phyloP scores from a whole-genome alignment of 1,140 invertebrate genomes.

The Mercenaria mercenaria region DNA sequence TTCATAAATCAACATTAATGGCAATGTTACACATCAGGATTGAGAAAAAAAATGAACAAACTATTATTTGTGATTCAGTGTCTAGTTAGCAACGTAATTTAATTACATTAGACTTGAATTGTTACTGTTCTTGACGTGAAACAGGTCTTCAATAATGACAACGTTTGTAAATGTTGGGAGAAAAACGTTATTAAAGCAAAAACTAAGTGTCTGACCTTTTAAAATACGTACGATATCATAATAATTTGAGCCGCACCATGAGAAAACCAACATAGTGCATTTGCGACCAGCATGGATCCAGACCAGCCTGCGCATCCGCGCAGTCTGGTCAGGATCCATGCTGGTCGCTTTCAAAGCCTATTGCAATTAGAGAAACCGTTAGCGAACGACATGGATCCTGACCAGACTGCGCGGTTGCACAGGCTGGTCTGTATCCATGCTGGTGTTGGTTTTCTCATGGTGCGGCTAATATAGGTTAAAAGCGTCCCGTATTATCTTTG shows the following conservation, averaged over 20 bases:
- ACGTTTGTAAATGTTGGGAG: not conserved
- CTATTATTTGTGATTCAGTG: not conserved
- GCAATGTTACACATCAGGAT: not conserved
- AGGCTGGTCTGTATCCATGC: no score
- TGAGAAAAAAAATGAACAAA: not conserved
- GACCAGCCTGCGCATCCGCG: no score
- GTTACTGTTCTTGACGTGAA: not conserved
- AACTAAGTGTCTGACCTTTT: not conserved
- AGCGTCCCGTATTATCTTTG: no score
- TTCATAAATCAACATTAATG: not conserved
- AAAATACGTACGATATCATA: not conserved
- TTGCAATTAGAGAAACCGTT: no score
- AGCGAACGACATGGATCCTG: no score
- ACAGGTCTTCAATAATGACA: not conserved
- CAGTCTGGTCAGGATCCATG: not conserved
- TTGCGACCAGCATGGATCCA: no score
- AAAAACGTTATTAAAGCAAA: not conserved
- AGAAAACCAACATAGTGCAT: not conserved
- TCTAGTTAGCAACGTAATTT: not conserved
- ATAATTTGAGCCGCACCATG: not conserved
- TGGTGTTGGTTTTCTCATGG: no score
- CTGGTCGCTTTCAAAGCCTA: no score
- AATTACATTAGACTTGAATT: constrained; percentile 4
- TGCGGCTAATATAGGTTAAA: no score
- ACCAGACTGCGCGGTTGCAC: no score